Conservation (phyloP, 2,797 vertebrate species). For the Centropyge bicolor region DNA sequence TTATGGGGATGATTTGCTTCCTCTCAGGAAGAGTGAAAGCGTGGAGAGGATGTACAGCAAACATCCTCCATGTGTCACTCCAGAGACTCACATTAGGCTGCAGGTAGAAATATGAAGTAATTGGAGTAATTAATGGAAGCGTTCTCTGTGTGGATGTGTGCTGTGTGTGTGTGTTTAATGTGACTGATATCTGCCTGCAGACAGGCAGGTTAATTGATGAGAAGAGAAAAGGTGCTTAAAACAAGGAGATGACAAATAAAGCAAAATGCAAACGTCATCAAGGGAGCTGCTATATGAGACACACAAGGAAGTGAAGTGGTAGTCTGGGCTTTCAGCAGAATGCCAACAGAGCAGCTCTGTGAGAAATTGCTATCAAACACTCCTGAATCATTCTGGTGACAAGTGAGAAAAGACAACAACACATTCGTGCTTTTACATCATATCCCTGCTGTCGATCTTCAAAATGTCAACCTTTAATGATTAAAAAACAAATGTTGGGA, state of each 20-base stretch:
- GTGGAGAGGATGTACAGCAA: conserved; percentile 40
- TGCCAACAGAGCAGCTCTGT: conserved; percentile 11
- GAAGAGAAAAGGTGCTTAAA: conserved; percentile 22
- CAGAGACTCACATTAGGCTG: conserved; percentile 21
- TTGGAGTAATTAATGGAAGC: conserved; percentile 31
- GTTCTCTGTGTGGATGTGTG: neutral
- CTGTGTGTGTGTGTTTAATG: conserved; percentile 3
- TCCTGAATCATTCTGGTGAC: conserved; percentile 39
- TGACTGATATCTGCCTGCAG: conserved; percentile 19
- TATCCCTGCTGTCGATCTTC: conserved; percentile 13
- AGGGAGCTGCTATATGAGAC: conserved; percentile 19
- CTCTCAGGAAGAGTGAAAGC: conserved; percentile 42
- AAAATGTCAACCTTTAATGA: conserved; percentile 43
- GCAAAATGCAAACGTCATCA: conserved; percentile 45
- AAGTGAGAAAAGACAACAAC: conserved; percentile 17
- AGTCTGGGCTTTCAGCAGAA: conserved; percentile 32
- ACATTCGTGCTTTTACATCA: conserved; percentile 16
- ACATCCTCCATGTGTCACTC: conserved; percentile 43
- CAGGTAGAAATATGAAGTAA: conserved; percentile 44
- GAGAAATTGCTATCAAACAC: conserved; percentile 41
- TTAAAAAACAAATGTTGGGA: conserved; percentile 18
- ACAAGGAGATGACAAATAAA: conserved; percentile 36
- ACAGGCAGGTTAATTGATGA: conserved; percentile 18
- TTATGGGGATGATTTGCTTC: conserved; percentile 52
- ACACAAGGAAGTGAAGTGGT: neutral